phyloP scores from a whole-genome alignment of 2,888 invertebrate genomes.

The Scaptomyza cyrtandrae region DNA sequence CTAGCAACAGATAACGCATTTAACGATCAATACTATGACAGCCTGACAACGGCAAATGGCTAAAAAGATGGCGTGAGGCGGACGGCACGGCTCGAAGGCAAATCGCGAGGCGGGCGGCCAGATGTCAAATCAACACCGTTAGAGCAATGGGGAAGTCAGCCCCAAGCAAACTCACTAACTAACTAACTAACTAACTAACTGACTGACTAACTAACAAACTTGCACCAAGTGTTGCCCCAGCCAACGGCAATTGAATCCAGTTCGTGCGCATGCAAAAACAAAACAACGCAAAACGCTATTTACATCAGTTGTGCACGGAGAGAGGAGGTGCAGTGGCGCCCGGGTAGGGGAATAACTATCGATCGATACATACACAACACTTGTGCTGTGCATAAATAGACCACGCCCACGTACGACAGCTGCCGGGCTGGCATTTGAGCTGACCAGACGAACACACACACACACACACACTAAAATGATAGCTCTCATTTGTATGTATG shows the following conservation, averaged over 20 bases:
- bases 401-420: slow-evolving; percentile 66
- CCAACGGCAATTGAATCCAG: slow-evolving; percentile 64
- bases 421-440: slow-evolving; percentile 40
- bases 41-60: slow-evolving; percentile 71
- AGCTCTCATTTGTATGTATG: slow-evolving; percentile 48
- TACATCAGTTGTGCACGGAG: slow-evolving; percentile 7
- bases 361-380: slow-evolving; percentile 58
- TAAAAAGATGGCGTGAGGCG: slow-evolving; percentile 52
- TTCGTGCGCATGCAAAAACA: slow-evolving; percentile 48
- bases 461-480: slow-evolving; percentile 36
- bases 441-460: slow-evolving; percentile 34
- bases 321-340: slow-evolving; percentile 1
- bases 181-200: slow-evolving; percentile 55
- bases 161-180: slow-evolving; percentile 8
- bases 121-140: slow-evolving; percentile 63
- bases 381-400: slow-evolving; percentile 65
- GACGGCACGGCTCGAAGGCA: slow-evolving; percentile 15
- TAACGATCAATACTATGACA: slow-evolving; percentile 74
- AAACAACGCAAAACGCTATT: slow-evolving; percentile 24
- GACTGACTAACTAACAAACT: slow-evolving; percentile 38
- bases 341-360: slow-evolving; percentile 9
- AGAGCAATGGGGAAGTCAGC: slow-evolving; percentile 56
- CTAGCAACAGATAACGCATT: slow-evolving; percentile 76
- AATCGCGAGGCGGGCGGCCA: slow-evolving; percentile 9
- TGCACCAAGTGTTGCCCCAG: slow-evolving; percentile 53